phyloP scores from a whole-genome alignment of 1,140 invertebrate species.

The Drosophila orosa region DNA sequence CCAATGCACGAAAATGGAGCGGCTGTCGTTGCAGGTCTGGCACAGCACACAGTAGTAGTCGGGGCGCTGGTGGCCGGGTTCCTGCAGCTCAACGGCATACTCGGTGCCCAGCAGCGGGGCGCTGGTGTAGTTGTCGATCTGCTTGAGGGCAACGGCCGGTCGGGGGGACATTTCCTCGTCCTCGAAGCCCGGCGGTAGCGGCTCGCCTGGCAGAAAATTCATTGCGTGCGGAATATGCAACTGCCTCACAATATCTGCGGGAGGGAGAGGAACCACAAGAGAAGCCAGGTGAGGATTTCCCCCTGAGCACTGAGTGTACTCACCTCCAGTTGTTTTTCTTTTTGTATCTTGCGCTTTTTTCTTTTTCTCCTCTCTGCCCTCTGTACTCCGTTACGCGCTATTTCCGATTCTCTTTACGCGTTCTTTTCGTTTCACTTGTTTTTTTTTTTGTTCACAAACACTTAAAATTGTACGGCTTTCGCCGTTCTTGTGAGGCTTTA shows the following conservation, averaged over 20 bases:
- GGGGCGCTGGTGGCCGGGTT: constrained; percentile 87
- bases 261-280: constrained; percentile 15
- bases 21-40: constrained; percentile 89
- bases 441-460: constrained; percentile 1
- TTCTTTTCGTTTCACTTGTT: neutral
- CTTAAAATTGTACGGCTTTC: constrained; percentile 3
- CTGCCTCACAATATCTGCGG: constrained; percentile 9
- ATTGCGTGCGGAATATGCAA: constrained; percentile 34
- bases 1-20: constrained; percentile 90
- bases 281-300: constrained; percentile 13
- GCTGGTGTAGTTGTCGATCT: constrained; percentile 84
- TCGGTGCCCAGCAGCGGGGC: constrained; percentile 88
- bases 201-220: constrained; percentile 87
- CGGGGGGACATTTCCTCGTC: constrained; percentile 86
- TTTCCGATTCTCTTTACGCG: neutral
- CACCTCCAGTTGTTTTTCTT: neutral
- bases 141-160: constrained; percentile 86
- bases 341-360: neutral
- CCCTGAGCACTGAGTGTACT: no score
- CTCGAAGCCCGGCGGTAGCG: constrained; percentile 89
- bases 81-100: constrained; percentile 89
- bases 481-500: neutral
- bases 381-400: neutral
- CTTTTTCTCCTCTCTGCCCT: neutral
- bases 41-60: constrained; percentile 90